Percentiles rank a stretch among this genome's conserved stretches.
Evolutionary conservation across 2,888 invertebrate species (phyloP).

Genomic region (Xestia sexstrigata): DNA sequence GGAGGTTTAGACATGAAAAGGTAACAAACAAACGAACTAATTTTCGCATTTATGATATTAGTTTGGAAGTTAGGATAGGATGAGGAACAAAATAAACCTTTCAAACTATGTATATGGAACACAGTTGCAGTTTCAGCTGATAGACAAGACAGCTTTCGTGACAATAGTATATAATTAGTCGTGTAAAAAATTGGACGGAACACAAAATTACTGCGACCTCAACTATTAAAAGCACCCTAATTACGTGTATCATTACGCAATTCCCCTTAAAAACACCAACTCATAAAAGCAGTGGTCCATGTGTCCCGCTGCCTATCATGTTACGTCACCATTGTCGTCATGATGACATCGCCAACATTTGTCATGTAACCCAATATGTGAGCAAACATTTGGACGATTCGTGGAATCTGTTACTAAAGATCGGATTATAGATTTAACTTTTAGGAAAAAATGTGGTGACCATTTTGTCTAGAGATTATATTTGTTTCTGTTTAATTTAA

Average conservation of each 20-base stretch:
- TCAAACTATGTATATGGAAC: neutral
- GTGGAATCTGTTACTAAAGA: constrained; percentile 39
- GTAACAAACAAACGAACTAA: too few species aligned
- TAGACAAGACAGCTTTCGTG: too few species aligned
- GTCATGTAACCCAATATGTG: constrained; percentile 68
- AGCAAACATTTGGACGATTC: constrained; percentile 65
- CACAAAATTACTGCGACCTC: neutral
- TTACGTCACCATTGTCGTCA: constrained; percentile 57
- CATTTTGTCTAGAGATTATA: neutral
- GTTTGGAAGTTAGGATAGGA: too few species aligned
- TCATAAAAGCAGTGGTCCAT: constrained; percentile 13
- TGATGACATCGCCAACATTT: constrained; percentile 64
- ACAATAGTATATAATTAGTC: neutral
- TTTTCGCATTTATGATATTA: too few species aligned
- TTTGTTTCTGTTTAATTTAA: neutral
- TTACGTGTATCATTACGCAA: constrained; percentile 3
- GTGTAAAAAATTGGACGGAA: neutral
- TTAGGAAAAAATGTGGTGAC: neutral
- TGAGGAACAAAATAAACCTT: too few species aligned
- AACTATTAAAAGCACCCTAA: constrained; percentile 20
- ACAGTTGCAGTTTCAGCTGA: neutral
- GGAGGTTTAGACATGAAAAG: too few species aligned
- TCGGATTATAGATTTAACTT: constrained; percentile 7
- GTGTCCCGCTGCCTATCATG: constrained; percentile 34
- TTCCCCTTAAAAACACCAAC: neutral